phyloP scores from a whole-genome alignment of 2,888 invertebrate species.

The Eupithecia exiguata region DNA sequence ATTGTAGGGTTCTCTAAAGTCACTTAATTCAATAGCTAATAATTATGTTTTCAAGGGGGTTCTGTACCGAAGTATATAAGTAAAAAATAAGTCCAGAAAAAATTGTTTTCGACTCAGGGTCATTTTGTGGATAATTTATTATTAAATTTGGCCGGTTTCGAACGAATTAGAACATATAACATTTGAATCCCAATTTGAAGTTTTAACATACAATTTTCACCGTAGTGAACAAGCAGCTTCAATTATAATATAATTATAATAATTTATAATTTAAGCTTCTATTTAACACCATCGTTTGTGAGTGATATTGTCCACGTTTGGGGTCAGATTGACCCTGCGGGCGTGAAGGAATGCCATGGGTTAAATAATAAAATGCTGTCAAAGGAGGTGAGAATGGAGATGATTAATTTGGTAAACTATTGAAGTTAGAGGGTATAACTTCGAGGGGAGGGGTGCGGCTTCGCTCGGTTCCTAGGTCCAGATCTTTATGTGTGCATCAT shows the following conservation, averaged over 20 bases:
- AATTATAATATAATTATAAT: too few species aligned
- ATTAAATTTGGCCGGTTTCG: neutral
- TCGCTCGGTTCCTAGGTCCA: too few species aligned
- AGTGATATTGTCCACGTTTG: slow-evolving; percentile 16
- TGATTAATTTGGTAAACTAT: neutral
- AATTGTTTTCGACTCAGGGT: too few species aligned
- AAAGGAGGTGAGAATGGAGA: slow-evolving; percentile 14
- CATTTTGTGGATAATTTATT: too few species aligned
- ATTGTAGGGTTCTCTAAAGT: too few species aligned
- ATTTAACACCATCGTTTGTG: slow-evolving; percentile 24
- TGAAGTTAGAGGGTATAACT: neutral
- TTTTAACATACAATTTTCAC: neutral
- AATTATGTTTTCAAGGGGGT: too few species aligned
- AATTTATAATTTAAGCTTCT: neutral
- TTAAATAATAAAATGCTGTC: slow-evolving; percentile 33
- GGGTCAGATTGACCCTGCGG: slow-evolving; percentile 45
- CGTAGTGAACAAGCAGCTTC: neutral
- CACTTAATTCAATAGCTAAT: too few species aligned
- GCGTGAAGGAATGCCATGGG: slow-evolving; percentile 43
- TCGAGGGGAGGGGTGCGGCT: neutral
- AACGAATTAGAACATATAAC: neutral
- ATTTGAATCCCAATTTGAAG: neutral
- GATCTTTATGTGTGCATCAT: too few species aligned
- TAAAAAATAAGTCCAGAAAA: too few species aligned
- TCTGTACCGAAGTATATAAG: too few species aligned